phyloP scores from a whole-genome alignment of 1,140 invertebrate genomes.

The Mesaphorura yosii region DNA sequence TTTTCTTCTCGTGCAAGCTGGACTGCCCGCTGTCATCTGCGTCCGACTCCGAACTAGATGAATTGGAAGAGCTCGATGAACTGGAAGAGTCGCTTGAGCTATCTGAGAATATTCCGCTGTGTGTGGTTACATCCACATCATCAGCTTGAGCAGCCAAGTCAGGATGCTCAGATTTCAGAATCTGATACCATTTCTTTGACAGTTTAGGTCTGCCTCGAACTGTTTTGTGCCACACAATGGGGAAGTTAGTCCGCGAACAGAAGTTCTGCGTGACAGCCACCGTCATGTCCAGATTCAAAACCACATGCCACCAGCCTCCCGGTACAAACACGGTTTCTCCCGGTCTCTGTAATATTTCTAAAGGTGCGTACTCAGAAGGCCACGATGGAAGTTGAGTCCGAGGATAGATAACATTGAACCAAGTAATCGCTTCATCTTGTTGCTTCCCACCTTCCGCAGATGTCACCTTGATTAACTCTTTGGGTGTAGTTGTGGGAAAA shows the following conservation, averaged over 20 bases:
- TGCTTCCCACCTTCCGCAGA: slow-evolving; percentile 85
- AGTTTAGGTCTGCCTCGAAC: slow-evolving; percentile 87
- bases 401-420: slow-evolving; percentile 96
- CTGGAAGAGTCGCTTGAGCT: slow-evolving; percentile 73
- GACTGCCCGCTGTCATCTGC: slow-evolving; percentile 64
- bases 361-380: slow-evolving; percentile 81
- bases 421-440: slow-evolving; percentile 93
- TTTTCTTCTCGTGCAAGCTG: slow-evolving; percentile 73
- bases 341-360: slow-evolving; percentile 92
- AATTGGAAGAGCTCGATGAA: slow-evolving; percentile 44
- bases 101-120: slow-evolving; percentile 86
- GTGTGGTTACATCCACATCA: slow-evolving; percentile 68
- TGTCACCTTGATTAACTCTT: slow-evolving; percentile 85
- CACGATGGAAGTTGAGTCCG: slow-evolving; percentile 75
- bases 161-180: slow-evolving; percentile 56
- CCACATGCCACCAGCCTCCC: slow-evolving; percentile 97
- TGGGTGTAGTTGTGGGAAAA: slow-evolving; percentile 92
- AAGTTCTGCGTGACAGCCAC: slow-evolving; percentile 98
- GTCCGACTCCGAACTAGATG: slow-evolving; percentile 56
- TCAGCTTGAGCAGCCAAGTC: slow-evolving; percentile 74
- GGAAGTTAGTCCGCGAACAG: slow-evolving; percentile 89
- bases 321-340: slow-evolving; percentile 98
- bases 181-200: slow-evolving; percentile 69
- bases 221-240: slow-evolving; percentile 96
- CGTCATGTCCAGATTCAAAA: slow-evolving; percentile 89